phyloP scores from a whole-genome alignment of 1,140 invertebrate species.

The Steinernema feltiae region DNA sequence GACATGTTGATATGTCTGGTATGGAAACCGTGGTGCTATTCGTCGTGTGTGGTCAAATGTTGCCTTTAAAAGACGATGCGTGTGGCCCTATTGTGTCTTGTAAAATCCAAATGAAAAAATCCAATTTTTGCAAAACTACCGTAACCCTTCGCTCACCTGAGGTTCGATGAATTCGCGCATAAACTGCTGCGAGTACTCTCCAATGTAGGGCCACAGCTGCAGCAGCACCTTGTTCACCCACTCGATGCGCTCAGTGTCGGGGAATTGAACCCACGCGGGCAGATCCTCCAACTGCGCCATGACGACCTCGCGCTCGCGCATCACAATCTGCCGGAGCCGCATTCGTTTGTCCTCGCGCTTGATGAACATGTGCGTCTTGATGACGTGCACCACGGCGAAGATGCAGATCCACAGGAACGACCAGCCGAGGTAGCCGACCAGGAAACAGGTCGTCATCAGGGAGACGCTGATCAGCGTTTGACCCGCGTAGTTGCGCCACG shows the following conservation, averaged over 20 bases:
- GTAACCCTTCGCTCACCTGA: no score
- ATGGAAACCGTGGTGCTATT: no score
- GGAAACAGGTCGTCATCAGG: conserved; percentile 43
- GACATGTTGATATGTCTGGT: no score
- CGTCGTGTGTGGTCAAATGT: no score
- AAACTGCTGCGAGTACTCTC: conserved; percentile 51
- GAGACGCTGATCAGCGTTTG: conserved; percentile 30
- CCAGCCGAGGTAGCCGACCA: conserved; percentile 40
- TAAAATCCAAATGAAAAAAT: no score
- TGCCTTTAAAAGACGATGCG: no score
- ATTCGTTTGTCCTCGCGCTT: conserved; percentile 27
- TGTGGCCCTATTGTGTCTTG: no score
- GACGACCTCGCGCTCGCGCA: conserved; percentile 47
- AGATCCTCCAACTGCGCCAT: conserved; percentile 55
- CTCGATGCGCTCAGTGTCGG: conserved; percentile 55
- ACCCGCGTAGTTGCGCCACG: conserved; percentile 37
- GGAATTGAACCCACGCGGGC: conserved; percentile 56
- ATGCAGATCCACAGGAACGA: conserved; percentile 50
- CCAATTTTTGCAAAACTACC: no score
- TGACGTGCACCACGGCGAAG: conserved; percentile 39
- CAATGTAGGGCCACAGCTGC: conserved; percentile 55
- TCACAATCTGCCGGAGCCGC: conserved; percentile 39
- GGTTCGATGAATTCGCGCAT: conserved; percentile 56
- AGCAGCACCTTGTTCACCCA: conserved; percentile 57
- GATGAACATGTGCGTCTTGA: conserved; percentile 30